These are phyloP conservation scores for Carcinoscorpius rotundicauda DNA, from an alignment of 1,140 invertebrate species.

Conservation along the genomic window DNA sequence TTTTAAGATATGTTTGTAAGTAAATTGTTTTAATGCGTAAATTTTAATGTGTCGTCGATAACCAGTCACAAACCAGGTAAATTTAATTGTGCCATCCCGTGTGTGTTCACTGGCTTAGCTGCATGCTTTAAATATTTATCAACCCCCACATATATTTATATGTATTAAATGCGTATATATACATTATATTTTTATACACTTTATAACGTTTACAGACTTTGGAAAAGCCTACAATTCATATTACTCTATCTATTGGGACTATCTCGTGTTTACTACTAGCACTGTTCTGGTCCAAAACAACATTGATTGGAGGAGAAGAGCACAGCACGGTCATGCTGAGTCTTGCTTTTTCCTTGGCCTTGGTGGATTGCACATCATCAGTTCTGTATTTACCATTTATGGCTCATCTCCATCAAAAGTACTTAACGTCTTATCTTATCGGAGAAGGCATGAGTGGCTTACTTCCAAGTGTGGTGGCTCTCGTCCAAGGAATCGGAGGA, in stretches of 20 bases:
- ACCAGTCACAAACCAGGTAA: too few relatives aligned
- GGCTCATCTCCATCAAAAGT: conserved; percentile 58
- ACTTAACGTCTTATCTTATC: conserved; percentile 50
- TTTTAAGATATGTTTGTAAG: too few relatives aligned
- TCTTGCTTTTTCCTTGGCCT: conserved; percentile 62
- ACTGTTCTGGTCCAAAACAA: conserved; percentile 56
- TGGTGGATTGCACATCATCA: conserved; percentile 86
- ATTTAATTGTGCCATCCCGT: too few relatives aligned
- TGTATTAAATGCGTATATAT: too few relatives aligned
- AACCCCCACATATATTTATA: too few relatives aligned
- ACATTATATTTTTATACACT: too few relatives aligned
- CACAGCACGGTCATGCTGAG: conserved; percentile 59
- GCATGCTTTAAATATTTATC: too few relatives aligned
- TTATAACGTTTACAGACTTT: too few relatives aligned
- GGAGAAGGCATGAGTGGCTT: conserved; percentile 78
- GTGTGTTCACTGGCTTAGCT: too few relatives aligned
- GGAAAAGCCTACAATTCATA: conserved; percentile 48
- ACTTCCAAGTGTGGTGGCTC: conserved; percentile 65
- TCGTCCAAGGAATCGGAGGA: conserved; percentile 44
- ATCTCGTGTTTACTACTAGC: conserved; percentile 52
- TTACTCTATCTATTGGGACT: conserved; percentile 49
- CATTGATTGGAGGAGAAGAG: conserved; percentile 40
- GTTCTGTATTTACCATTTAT: conserved; percentile 84
- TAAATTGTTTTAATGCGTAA: too few relatives aligned
- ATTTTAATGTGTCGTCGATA: too few relatives aligned